Conservation (phyloP, 2,888 invertebrate species). For the Augiades crinisus region DNA sequence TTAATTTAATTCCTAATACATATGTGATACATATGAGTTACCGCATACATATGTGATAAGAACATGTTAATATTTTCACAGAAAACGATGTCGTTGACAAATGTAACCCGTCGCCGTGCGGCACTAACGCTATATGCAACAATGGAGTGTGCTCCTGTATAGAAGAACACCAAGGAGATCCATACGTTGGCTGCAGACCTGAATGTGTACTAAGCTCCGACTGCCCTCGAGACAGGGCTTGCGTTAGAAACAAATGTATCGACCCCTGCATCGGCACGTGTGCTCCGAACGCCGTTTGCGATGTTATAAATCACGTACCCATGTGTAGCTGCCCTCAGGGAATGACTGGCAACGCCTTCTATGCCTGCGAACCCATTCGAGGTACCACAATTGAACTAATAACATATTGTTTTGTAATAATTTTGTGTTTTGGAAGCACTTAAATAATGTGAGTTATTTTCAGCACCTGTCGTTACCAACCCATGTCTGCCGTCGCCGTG, state of each 20-base stretch:
- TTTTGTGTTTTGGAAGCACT: background rate
- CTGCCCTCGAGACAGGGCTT: slow-evolving; percentile 84
- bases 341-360: slow-evolving; percentile 86
- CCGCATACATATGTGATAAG: background rate
- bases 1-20: too few species aligned
- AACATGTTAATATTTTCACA: slow-evolving; percentile 32
- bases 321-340: slow-evolving; percentile 86
- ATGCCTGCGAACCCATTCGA: slow-evolving; percentile 80
- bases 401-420: background rate
- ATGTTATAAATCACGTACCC: slow-evolving; percentile 86
- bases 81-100: slow-evolving; percentile 53
- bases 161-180: slow-evolving; percentile 84
- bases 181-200: slow-evolving; percentile 85
- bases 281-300: slow-evolving; percentile 85
- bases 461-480: slow-evolving; percentile 69
- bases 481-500: slow-evolving; percentile 89
- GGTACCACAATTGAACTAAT: slow-evolving; percentile 42
- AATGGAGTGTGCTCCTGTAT: slow-evolving; percentile 82
- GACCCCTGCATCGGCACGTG: slow-evolving; percentile 88
- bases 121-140: slow-evolving; percentile 81
- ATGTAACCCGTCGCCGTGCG: slow-evolving; percentile 86
- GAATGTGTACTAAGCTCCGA: slow-evolving; percentile 86
- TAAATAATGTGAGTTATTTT: slow-evolving; percentile 35
- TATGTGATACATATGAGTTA: too few species aligned
- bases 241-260: slow-evolving; percentile 84